Base-by-base conservation (phyloP, 2,113 vertebrate genomes). In the Gobio gobio region DNA sequence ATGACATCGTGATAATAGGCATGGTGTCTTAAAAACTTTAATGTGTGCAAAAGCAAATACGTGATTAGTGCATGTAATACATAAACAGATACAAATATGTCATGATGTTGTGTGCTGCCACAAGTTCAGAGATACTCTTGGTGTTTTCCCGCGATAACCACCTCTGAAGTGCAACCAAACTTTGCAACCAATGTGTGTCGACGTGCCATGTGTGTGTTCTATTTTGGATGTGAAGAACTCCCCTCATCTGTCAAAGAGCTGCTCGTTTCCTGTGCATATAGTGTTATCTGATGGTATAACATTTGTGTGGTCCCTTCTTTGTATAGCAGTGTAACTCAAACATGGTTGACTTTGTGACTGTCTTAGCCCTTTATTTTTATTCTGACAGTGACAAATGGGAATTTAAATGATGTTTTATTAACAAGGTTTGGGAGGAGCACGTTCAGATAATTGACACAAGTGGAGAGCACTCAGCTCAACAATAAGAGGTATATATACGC, bases 151-250 rank as follows among this genome's bases (percentile, higher is more conserved):
- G 18, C 75, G 10, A 72, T 29, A 83, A 78, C 63, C 85, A 51
- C 74, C 63, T 66, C 76, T 78, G 64, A 45, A 81, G 26, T 61
- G 81, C 47, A 47, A 70, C 81, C 68, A 82, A 54, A 76, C 51
- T 43, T 54, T 78, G 87, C 92, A 83, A 90, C 29, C 7, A 4
- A 49, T 47, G 66, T 85, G 18, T 82, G 87, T 72, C 47, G 29
- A 26, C 20, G 6, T 58, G 66, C 59, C 45, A 10, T 61, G 64
- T 80, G 82, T 64, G 10, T 51, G 20, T 64, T 87, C 84, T 89
- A 85, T 79, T 89, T 89, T 89, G 56, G 88, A 74, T 18, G n/a
- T 56, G 22, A 74, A 85, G 85, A 85, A 85, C 74, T 89, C 83
- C 88, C 88, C 88, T 85, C 26, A 63, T 82, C 80, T 72, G 20